These are phyloP conservation scores for Aspidiotus destructor DNA, from an alignment of 2,888 invertebrate species.

Conservation along the genomic window DNA sequence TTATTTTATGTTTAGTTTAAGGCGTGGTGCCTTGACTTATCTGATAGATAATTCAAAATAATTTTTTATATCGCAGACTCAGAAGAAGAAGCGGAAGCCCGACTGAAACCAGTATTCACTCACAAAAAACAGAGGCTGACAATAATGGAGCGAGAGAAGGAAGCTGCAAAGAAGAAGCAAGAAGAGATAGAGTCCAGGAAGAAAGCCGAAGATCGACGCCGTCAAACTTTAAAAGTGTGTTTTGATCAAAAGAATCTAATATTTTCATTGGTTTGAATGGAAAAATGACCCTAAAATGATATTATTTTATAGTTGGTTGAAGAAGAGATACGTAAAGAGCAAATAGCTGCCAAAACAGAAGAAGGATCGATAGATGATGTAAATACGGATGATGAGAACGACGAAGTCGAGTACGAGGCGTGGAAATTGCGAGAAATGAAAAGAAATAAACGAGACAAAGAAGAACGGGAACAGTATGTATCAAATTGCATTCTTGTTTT, in stretches of 20 bases:
- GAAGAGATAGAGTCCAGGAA: conserved; percentile 72
- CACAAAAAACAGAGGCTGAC: conserved; percentile 88
- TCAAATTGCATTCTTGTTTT: not conserved
- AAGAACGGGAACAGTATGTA: conserved; percentile 82
- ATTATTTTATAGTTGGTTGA: conserved; percentile 58
- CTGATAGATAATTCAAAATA: too few relatives aligned
- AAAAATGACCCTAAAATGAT: too few relatives aligned
- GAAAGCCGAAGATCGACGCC: conserved; percentile 75
- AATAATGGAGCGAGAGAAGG: conserved; percentile 86
- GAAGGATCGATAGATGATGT: conserved; percentile 74
- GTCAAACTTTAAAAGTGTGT: conserved; percentile 66
- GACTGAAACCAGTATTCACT: conserved; percentile 91
- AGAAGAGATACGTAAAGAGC: conserved; percentile 75
- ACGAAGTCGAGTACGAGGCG: conserved; percentile 90
- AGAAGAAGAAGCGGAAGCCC: conserved; percentile 81
- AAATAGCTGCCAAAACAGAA: conserved; percentile 49
- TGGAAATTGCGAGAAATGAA: conserved; percentile 97
- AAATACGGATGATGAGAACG: conserved; percentile 89
- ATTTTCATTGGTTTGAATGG: too few relatives aligned
- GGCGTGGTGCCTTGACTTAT: not conserved
- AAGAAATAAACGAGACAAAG: conserved; percentile 89
- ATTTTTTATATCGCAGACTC: conserved; percentile 49
- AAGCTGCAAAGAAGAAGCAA: conserved; percentile 73
- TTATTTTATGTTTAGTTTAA: not conserved
- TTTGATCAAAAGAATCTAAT: not conserved